Percentiles rank a stretch among this genome's conserved stretches.
These are phyloP conservation scores for Phasianus colchicus DNA, from an alignment of 2,113 vertebrate genomes.

Conservation along the genomic window DNA sequence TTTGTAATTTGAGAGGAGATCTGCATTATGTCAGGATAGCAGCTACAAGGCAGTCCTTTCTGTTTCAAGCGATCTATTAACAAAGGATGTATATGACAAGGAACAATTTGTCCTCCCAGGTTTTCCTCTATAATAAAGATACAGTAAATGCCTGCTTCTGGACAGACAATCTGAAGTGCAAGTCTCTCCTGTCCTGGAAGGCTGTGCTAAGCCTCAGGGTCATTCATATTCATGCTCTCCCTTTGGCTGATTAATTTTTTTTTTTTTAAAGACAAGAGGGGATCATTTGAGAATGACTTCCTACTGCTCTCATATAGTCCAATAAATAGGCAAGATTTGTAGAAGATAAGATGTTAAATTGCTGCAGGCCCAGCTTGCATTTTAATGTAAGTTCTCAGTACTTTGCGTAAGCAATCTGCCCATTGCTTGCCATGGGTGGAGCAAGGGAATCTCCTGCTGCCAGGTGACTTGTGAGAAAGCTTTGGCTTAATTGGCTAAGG, in stretches of 20 bases:
- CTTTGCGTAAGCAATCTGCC: background rate
- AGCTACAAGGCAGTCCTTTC: background rate
- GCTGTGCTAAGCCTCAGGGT: background rate
- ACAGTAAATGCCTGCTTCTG: background rate
- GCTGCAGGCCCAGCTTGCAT: background rate
- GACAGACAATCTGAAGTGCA: background rate
- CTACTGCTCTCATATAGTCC: background rate
- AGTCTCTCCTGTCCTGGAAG: background rate
- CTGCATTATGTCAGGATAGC: background rate
- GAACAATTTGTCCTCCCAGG: background rate
- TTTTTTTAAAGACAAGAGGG: background rate
- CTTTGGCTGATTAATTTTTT: background rate
- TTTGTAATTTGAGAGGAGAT: background rate
- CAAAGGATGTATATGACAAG: background rate
- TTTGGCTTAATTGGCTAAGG: background rate
- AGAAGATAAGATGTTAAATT: background rate
- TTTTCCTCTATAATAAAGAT: background rate
- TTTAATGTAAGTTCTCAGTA: background rate
- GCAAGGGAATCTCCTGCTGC: background rate
- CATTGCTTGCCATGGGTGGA: background rate
- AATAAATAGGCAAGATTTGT: background rate
- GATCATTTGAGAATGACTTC: background rate
- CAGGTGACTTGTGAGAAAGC: background rate
- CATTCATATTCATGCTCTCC: background rate
- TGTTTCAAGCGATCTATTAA: background rate